A percentile compares a stretch with the other conserved stretches of the same genome.
These are phyloP conservation scores for Ciconia boyciana DNA, from an alignment of 2,113 vertebrate genomes.

Conservation along the genomic window DNA sequence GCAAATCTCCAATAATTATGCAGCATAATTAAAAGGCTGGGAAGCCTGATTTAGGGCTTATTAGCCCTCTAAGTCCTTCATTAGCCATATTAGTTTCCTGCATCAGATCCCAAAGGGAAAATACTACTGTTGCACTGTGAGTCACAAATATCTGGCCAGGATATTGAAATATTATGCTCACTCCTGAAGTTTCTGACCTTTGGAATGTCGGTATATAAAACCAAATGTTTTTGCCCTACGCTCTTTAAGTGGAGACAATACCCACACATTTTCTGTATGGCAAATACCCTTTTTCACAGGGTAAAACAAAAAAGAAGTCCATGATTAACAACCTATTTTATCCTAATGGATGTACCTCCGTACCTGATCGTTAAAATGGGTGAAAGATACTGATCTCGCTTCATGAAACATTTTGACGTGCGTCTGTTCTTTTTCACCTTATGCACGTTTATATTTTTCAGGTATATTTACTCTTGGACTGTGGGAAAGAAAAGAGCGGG, in stretches of 20 bases:
- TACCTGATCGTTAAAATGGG: neutral
- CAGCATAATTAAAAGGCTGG: neutral
- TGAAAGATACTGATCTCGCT: too few species aligned
- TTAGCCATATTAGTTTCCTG: conserved; percentile 30
- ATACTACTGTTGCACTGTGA: neutral
- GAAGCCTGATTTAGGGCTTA: conserved; percentile 16
- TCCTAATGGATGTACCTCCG: neutral
- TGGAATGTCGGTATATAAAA: neutral
- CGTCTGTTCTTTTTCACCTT: neutral
- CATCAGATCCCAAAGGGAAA: neutral
- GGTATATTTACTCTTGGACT: neutral
- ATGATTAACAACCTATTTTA: neutral
- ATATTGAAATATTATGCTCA: too few species aligned
- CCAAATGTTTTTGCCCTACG: neutral
- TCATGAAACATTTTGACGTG: neutral
- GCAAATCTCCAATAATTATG: conserved; percentile 7
- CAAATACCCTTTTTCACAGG: neutral
- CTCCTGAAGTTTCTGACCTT: neutral
- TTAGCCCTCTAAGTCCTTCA: conserved; percentile 25
- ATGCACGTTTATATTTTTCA: neutral
- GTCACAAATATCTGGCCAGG: neutral
- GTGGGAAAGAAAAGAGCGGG: neutral
- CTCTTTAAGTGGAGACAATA: neutral
- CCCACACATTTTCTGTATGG: rapidly evolving
- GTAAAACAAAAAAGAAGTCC: neutral